These are phyloP conservation scores for Poeciliopsis turneri DNA, from an alignment of 2,797 vertebrate genomes.

Conservation along the genomic window DNA sequence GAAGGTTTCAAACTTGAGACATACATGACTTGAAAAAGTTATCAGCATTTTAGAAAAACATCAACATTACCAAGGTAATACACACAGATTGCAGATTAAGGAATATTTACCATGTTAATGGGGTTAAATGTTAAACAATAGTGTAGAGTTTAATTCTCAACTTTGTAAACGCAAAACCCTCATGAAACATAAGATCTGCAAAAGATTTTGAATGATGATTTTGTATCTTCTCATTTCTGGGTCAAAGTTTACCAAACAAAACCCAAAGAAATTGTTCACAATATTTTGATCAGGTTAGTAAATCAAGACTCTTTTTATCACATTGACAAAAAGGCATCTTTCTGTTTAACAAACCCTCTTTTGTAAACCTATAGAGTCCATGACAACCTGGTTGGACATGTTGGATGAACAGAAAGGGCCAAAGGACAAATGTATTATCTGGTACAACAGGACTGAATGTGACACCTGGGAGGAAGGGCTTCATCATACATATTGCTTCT, in stretches of 20 bases:
- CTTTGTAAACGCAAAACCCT: neutral
- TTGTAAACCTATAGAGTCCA: constrained; percentile 14
- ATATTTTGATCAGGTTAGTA: neutral
- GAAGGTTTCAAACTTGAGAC: neutral
- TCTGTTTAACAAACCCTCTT: constrained; percentile 14
- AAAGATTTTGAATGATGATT: neutral
- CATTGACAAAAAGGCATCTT: constrained; percentile 14
- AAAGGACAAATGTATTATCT: constrained; percentile 54
- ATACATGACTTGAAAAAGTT: neutral
- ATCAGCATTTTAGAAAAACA: neutral
- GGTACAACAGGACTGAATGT: constrained; percentile 55
- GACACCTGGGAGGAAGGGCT: constrained; percentile 58
- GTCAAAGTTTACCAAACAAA: neutral
- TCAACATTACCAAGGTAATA: neutral
- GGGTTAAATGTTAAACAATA: neutral
- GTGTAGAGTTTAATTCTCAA: neutral
- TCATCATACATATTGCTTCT: constrained; percentile 28
- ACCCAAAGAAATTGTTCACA: neutral
- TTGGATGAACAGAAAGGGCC: constrained; percentile 29
- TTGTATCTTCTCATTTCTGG: neutral
- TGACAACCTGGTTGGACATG: constrained; percentile 20
- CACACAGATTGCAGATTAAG: neutral
- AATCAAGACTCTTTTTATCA: constrained; percentile 9
- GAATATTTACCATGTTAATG: neutral
- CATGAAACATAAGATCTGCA: neutral